Evolutionary conservation across 2,113 vertebrate genomes (phyloP), one percentile per base, ranked within the genome.

Genomic region (Butorides virescens): DNA sequence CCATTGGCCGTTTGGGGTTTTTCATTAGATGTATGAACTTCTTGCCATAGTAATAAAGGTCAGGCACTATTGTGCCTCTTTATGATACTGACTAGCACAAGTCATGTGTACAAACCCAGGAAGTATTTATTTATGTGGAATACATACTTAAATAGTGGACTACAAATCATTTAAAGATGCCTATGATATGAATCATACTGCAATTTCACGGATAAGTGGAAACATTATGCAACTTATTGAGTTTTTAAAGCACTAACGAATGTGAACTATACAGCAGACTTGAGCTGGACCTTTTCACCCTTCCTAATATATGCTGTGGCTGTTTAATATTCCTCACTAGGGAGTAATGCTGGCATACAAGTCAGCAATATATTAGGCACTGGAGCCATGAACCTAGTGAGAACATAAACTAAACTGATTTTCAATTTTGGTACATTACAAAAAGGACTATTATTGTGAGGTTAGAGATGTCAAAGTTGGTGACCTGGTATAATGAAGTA

Each of bases 381-480:
- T 49, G 83, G 91, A 96, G 96, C 92, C 91, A 95, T 88, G 93
- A 97, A 97, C 96, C 92, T 89, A 96, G 82, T 80, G 86, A 97
- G 96, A 97, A 93, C 90, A 96, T 95, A 97, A 97, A 97, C 96
- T 95, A 97, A 97, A 93, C 91, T 91, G 96, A 96, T 96, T 97
- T 97, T 97, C 93, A 96, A 95, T 97, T 93, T 95, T 95, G 90
- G 76, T 95, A 90, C 87, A 86, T 95, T 97, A 97, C 94, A 96
- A 94, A 96, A 97, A 95, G 90, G 92, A 23, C 96, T 90, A 96
- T 97, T 97, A 95, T 96, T 91, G 73, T 62, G 90, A 89, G 95
- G 97, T 97, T 97, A 97, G 61, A 94, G 95, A 96, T 97, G 96
- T 97, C 97, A 97, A 97, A 97, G 97, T 96, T 97, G 96, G 92